Evolutionary conservation across 2,113 vertebrate genomes (phyloP).

Genomic region (Scolopax mira): DNA sequence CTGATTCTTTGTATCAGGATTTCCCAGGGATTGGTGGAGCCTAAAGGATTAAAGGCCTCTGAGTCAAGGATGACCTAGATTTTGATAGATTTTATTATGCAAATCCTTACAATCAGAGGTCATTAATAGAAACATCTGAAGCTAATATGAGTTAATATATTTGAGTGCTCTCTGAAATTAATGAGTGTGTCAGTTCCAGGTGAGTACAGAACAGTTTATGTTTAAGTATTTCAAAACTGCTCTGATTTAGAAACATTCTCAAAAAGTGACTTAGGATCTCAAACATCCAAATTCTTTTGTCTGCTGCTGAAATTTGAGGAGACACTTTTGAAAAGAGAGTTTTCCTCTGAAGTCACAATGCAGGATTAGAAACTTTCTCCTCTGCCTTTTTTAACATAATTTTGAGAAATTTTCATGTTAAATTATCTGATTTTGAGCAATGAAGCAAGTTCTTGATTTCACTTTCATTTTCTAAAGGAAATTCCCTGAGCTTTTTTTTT

Average conservation of each 20-base stretch:
- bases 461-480: not conserved
- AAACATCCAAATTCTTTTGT: not conserved
- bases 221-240: not conserved
- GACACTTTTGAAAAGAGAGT: not conserved
- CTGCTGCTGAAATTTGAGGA: not conserved
- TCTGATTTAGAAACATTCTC: not conserved
- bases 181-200: not conserved
- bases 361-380: not conserved
- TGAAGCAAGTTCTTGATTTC: not conserved
- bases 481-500: not conserved
- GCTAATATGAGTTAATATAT: conserved; percentile 10
- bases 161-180: not conserved
- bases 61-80: conserved; percentile 52
- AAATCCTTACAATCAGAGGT: conserved; percentile 50
- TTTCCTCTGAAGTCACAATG: not conserved
- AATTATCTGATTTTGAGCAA: not conserved
- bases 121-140: conserved; percentile 39
- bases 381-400: not conserved
- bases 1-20: conserved; percentile 47
- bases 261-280: not conserved
- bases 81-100: conserved; percentile 46
- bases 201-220: not conserved
- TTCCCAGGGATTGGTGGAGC: conserved; percentile 27
- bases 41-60: conserved; percentile 47
- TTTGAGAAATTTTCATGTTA: no score